Conservation (phyloP, 2,888 invertebrate genomes). For the Acanthopleura granulata region DNA sequence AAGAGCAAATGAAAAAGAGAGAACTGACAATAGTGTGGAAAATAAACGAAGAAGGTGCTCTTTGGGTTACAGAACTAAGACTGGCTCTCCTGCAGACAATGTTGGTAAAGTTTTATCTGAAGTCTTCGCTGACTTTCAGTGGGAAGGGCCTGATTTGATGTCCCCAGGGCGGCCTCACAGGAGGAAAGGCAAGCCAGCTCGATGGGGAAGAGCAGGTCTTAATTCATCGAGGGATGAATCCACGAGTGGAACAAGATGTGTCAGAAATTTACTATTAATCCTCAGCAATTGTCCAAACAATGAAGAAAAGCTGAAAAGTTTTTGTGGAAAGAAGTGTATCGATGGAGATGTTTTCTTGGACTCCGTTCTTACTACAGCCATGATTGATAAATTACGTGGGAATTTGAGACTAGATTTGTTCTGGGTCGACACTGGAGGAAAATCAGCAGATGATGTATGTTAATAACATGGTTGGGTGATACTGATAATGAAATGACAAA, state of each 20-base stretch:
- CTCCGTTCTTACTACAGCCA: constrained; percentile 47
- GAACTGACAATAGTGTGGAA: neutral
- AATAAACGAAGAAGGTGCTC: neutral
- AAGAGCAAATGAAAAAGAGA: neutral
- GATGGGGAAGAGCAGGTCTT: constrained; percentile 6
- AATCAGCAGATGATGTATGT: neutral
- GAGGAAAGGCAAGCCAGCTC: neutral
- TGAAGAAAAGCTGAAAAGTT: constrained; percentile 36
- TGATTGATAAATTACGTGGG: constrained; percentile 43
- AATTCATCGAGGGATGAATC: neutral
- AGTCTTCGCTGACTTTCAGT: constrained; percentile 52
- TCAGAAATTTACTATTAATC: constrained; percentile 44
- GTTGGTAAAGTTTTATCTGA: constrained; percentile 50
- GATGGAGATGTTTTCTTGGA: constrained; percentile 56
- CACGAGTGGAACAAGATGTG: neutral
- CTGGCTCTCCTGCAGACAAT: constrained; percentile 33
- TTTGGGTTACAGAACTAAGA: neutral
- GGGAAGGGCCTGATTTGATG: constrained; percentile 53
- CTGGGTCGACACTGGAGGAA: constrained; percentile 48
- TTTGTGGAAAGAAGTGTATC: constrained; percentile 53
- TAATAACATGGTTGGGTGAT: too few relatives aligned
- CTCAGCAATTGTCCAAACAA: constrained; percentile 48
- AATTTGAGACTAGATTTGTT: constrained; percentile 41
- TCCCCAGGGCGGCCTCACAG: constrained; percentile 41
- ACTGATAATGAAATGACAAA: too few relatives aligned